These are phyloP conservation scores for Sebastes alutus DNA, from an alignment of 2,797 vertebrate species.

Conservation along the genomic window DNA sequence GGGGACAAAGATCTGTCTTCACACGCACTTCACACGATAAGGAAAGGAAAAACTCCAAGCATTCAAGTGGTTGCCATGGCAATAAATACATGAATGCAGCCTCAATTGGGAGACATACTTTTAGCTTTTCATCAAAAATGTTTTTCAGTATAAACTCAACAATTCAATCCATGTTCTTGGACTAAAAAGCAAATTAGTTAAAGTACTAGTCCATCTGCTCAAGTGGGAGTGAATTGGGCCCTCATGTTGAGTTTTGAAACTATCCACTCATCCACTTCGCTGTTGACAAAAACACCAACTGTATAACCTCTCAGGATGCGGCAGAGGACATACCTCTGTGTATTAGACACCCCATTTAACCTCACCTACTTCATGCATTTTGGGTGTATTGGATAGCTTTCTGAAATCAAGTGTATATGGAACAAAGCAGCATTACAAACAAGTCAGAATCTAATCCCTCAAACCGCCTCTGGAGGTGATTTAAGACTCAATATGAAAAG, in stretches of 20 bases:
- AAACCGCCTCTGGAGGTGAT: not conserved
- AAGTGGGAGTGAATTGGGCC: slow-evolving; percentile 24
- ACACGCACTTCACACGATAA: not conserved
- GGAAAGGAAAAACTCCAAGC: not conserved
- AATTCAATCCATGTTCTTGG: slow-evolving; percentile 22
- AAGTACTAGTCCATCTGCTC: slow-evolving; percentile 28
- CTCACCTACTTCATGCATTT: not conserved
- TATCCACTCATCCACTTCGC: not conserved
- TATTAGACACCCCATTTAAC: not conserved
- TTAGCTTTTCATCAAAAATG: not conserved
- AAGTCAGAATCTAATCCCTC: not conserved
- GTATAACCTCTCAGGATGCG: not conserved
- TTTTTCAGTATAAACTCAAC: not conserved
- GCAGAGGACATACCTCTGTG: not conserved
- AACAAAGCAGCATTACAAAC: no score
- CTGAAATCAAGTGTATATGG: not conserved
- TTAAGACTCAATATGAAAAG: not conserved
- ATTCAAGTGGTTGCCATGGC: not conserved
- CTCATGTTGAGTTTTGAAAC: slow-evolving; percentile 11
- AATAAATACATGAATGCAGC: not conserved
- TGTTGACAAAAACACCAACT: not conserved
- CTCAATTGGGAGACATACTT: not conserved
- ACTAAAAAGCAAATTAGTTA: slow-evolving; percentile 24
- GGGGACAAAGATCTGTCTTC: not conserved
- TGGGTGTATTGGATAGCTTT: not conserved